Percentiles rank a stretch among this genome's conserved stretches.
phyloP scores from a whole-genome alignment of 2,888 invertebrate genomes.

The Rapana venosa region DNA sequence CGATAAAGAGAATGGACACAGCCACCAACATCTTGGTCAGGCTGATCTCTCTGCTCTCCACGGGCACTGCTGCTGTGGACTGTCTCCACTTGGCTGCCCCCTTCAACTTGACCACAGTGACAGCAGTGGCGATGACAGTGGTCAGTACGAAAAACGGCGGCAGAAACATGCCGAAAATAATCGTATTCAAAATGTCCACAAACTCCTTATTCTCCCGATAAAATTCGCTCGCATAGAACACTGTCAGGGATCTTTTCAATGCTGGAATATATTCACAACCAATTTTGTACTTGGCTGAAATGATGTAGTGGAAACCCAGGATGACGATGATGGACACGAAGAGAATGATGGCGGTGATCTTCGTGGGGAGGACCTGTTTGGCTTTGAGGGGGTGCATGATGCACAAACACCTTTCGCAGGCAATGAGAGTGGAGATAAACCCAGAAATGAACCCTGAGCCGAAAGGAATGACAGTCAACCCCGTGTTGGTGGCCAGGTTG shows the following conservation, averaged over 20 bases:
- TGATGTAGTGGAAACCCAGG: slow-evolving; percentile 1
- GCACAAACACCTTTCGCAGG: slow-evolving; percentile 15
- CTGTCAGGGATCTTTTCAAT: neutral
- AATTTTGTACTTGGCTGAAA: neutral
- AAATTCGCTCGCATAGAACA: neutral
- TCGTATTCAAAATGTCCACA: slow-evolving; percentile 16
- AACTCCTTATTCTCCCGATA: neutral
- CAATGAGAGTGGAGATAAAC: neutral
- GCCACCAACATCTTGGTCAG: slow-evolving; percentile 32
- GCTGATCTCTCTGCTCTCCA: neutral
- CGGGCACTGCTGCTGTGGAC: neutral
- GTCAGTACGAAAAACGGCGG: neutral
- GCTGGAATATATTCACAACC: neutral
- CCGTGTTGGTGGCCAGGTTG: neutral
- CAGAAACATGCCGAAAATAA: neutral
- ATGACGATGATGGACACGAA: neutral
- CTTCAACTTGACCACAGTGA: slow-evolving; percentile 34
- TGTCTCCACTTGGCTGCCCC: slow-evolving; percentile 23
- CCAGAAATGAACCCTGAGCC: neutral
- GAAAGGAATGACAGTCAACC: neutral
- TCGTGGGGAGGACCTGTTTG: slow-evolving; percentile 3
- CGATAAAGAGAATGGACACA: slow-evolving; percentile 19
- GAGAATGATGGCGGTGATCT: neutral
- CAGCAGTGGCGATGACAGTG: slow-evolving; percentile 13
- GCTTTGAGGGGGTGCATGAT: slow-evolving; percentile 2